phyloP scores from a whole-genome alignment of 2,797 vertebrate genomes.

The Meda fulgida region DNA sequence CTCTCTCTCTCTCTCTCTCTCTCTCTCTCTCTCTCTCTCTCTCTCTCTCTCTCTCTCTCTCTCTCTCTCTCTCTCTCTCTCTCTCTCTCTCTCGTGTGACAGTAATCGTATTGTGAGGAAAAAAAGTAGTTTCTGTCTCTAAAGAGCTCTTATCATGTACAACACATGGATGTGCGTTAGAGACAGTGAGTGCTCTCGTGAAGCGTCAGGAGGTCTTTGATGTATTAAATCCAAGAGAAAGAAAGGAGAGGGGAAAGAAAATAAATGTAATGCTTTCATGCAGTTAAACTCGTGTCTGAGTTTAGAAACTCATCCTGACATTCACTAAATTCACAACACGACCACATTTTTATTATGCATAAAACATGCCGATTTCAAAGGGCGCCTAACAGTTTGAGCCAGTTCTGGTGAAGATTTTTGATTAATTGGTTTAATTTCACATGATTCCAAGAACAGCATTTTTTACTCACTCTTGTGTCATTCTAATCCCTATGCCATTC shows the following conservation, averaged over 20 bases:
- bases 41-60: not conserved
- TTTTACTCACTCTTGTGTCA: too few relatives aligned
- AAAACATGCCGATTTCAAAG: not conserved
- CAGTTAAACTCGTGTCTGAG: not conserved
- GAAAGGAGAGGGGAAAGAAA: conserved; percentile 2
- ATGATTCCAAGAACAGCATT: not conserved
- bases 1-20: too few relatives aligned
- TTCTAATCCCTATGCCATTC: not conserved
- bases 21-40: too few relatives aligned
- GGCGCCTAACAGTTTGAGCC: not conserved
- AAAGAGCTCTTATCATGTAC: conserved; percentile 10
- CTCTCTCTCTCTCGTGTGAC: not conserved
- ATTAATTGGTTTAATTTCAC: not conserved
- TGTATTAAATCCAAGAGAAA: conserved; percentile 26
- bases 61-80: too few relatives aligned
- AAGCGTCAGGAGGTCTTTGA: conserved; percentile 22
- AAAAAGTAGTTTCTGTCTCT: not conserved
- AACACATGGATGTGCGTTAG: not conserved
- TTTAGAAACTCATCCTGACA: conserved; percentile 2
- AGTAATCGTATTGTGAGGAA: not conserved
- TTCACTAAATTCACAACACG: not conserved
- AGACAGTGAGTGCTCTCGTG: conserved; percentile 8
- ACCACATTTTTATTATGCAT: not conserved
- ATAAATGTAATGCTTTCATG: not conserved
- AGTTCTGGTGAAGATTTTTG: not conserved